Percentiles rank a stretch among this genome's conserved stretches.
Evolutionary conservation across 2,888 invertebrate genomes (phyloP).

Genomic region (Pristionchus mayeri): DNA sequence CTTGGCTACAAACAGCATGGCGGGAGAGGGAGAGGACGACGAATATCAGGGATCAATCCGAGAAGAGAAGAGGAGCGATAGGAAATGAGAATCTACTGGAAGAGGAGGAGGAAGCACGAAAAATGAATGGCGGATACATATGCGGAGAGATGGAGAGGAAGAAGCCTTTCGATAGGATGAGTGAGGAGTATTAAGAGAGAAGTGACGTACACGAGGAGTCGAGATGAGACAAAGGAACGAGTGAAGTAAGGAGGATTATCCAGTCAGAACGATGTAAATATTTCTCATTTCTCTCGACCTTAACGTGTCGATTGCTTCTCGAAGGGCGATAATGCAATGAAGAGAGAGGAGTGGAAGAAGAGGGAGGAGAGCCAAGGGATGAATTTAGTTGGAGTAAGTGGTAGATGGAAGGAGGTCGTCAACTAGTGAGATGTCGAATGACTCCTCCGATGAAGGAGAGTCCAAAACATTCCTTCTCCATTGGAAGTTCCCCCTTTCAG

Average conservation of each 20-base stretch:
- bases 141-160: background rate
- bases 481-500: too few species aligned
- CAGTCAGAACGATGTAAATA: background rate
- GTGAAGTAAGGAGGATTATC: too few species aligned
- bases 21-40: background rate
- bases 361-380: constrained; percentile 15
- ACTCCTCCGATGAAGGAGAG: background rate
- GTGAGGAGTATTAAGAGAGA: background rate
- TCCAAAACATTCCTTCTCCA: too few species aligned
- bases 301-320: constrained; percentile 18
- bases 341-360: constrained; percentile 7
- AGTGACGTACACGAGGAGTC: background rate
- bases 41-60: background rate
- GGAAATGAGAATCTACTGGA: constrained; percentile 2
- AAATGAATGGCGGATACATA: constrained; percentile 8
- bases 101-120: background rate
- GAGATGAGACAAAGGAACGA: too few species aligned
- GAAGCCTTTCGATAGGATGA: constrained; percentile 17
- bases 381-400: constrained; percentile 39
- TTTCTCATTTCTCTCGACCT: background rate
- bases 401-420: background rate
- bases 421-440: background rate
- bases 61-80: constrained; percentile 25
- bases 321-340: constrained; percentile 21
- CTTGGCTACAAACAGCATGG: background rate